phyloP scores from a whole-genome alignment of 2,888 invertebrate species.

The Arge pagana region DNA sequence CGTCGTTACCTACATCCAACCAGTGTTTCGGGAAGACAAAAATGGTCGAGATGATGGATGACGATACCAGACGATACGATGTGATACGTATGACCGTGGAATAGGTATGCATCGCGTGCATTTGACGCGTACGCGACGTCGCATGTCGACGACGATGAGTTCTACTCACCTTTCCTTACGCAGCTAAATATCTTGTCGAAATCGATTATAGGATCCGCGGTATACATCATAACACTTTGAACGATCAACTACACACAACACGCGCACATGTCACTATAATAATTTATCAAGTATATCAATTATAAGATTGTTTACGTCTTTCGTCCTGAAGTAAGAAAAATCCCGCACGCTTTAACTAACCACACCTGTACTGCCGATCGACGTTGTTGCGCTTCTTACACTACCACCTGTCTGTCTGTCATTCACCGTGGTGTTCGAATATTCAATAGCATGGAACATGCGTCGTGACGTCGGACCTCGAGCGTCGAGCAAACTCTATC shows the following conservation, averaged over 20 bases:
- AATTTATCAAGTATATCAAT: not conserved
- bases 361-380: constrained; percentile 26
- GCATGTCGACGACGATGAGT: too few relatives aligned
- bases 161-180: constrained; percentile 48
- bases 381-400: constrained; percentile 25
- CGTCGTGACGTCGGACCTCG: constrained; percentile 44
- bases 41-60: too few relatives aligned
- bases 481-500: constrained; percentile 13
- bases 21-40: too few relatives aligned
- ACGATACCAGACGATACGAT: too few relatives aligned
- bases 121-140: too few relatives aligned
- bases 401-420: constrained; percentile 56
- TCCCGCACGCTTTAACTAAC: constrained; percentile 23
- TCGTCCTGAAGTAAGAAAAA: too few relatives aligned
- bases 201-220: constrained; percentile 44
- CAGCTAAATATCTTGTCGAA: constrained; percentile 46
- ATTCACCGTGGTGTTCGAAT: too few relatives aligned
- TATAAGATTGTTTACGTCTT: not conserved
- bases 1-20: too few relatives aligned
- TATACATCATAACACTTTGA: constrained; percentile 50
- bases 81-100: too few relatives aligned
- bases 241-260: constrained; percentile 38
- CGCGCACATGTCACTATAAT: constrained; percentile 46
- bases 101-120: too few relatives aligned
- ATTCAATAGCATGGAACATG: constrained; percentile 50